Evolutionary conservation across 2,888 invertebrate species (phyloP).

Genomic region (Selenia dentaria): DNA sequence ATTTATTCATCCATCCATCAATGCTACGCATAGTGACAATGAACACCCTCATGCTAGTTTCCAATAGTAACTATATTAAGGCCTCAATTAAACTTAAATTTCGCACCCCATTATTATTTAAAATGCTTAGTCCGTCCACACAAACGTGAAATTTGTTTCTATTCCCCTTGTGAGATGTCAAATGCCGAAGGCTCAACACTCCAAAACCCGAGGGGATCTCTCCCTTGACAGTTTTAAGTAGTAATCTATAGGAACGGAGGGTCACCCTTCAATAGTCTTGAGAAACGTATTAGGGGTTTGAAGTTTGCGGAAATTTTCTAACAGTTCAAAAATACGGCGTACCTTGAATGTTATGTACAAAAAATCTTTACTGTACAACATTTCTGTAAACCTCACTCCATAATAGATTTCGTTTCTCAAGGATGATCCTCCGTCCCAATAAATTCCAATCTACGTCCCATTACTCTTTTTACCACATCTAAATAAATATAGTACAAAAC

Average conservation of each 20-base stretch:
- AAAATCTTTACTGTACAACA: too few relatives aligned
- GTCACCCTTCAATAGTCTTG: constrained; percentile 48
- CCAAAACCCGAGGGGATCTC: constrained; percentile 24
- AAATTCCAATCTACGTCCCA: too few relatives aligned
- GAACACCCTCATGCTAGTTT: too few relatives aligned
- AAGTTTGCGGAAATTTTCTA: background rate
- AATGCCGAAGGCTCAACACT: constrained; percentile 29
- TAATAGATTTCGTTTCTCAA: too few relatives aligned
- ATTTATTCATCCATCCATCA: too few relatives aligned
- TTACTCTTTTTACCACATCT: too few relatives aligned
- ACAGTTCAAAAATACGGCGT: too few relatives aligned
- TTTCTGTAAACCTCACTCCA: too few relatives aligned
- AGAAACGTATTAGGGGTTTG: background rate
- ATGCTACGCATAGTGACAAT: too few relatives aligned
- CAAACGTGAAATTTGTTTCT: constrained; percentile 66
- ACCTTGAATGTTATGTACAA: too few relatives aligned
- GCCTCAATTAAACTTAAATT: constrained; percentile 36
- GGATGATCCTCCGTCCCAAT: too few relatives aligned
- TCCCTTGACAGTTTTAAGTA: constrained; percentile 70
- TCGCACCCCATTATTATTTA: constrained; percentile 44
- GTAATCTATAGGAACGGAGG: constrained; percentile 74
- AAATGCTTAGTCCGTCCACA: constrained; percentile 56
- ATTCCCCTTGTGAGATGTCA: constrained; percentile 65
- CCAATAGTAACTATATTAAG: constrained; percentile 26
- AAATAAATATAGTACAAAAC: too few relatives aligned